A percentile compares a stretch with the other conserved stretches of the same genome.
Evolutionary conservation across 2,888 invertebrate species (phyloP).

Genomic region (Ormyrus thymus): DNA sequence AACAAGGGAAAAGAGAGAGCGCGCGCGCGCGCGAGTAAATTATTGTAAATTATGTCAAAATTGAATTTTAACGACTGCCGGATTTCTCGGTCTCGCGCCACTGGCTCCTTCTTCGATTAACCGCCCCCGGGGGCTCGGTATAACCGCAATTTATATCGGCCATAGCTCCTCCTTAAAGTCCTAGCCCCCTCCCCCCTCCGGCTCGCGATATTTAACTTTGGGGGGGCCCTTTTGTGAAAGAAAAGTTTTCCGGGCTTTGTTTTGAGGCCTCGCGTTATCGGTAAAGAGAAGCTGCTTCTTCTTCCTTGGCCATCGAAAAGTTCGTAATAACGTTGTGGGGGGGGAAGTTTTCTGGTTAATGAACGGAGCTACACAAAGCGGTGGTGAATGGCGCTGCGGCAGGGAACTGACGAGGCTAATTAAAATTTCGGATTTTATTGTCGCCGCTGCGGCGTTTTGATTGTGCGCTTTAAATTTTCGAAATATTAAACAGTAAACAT

Average conservation of each 20-base stretch:
- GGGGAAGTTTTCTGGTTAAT: conserved; percentile 51
- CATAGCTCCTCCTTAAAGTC: conserved; percentile 18
- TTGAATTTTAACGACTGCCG: conserved; percentile 47
- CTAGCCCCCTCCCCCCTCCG: background rate
- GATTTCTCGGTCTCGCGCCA: conserved; percentile 2
- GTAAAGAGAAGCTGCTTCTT: conserved; percentile 22
- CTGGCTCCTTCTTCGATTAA: conserved; percentile 43
- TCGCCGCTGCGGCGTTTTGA: background rate
- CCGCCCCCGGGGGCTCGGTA: conserved; percentile 26
- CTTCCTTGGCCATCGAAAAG: conserved; percentile 16
- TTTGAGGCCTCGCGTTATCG: conserved; percentile 38
- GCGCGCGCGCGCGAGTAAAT: conserved; percentile 24
- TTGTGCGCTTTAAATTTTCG: background rate
- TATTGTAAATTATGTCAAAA: conserved; percentile 52
- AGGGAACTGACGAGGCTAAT: conserved; percentile 19
- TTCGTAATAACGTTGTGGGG: conserved; percentile 45
- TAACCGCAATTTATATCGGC: conserved; percentile 43
- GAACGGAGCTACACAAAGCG: conserved; percentile 29
- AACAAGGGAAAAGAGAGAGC: background rate
- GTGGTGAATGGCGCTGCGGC: background rate
- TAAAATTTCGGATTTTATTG: conserved; percentile 45
- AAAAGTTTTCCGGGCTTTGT: conserved; percentile 45
- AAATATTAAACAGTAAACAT: too few relatives aligned
- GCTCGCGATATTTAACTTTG: conserved; percentile 57
- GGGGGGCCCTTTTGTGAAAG: conserved; percentile 18